phyloP scores from a whole-genome alignment of 2,113 vertebrate genomes.

The Ciconia stormi region DNA sequence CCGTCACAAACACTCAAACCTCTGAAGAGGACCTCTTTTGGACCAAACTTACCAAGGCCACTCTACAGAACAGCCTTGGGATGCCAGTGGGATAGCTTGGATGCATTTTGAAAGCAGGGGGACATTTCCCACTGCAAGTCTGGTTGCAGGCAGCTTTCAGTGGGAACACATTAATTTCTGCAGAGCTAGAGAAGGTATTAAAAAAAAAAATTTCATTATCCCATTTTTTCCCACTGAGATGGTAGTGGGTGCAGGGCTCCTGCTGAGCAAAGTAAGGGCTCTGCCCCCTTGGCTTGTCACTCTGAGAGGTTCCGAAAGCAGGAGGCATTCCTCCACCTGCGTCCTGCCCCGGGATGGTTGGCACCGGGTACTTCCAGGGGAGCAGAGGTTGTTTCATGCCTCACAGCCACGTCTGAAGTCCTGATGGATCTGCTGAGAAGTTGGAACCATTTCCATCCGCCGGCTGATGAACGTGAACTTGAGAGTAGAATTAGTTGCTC shows the following conservation, averaged over 20 bases:
- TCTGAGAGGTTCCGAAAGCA: neutral
- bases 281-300: accelerated
- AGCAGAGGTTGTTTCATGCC: neutral
- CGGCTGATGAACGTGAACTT: accelerated
- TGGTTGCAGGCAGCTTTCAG: neutral
- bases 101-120: neutral
- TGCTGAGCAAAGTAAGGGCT: neutral
- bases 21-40: neutral
- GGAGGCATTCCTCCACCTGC: neutral
- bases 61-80: neutral
- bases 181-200: neutral
- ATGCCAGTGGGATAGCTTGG: neutral
- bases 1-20: neutral
- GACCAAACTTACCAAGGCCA: neutral
- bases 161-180: neutral
- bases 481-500: neutral
- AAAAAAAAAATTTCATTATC: neutral
- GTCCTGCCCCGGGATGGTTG: accelerated
- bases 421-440: neutral
- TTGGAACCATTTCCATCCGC: neutral
- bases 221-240: neutral
- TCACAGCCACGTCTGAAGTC: neutral
- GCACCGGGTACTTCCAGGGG: neutral
- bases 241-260: neutral
- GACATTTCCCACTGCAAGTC: neutral